Percentiles rank a stretch among this genome's conserved stretches.
These are phyloP conservation scores for Tenualosa thibaudeaui DNA, from an alignment of 2,797 vertebrate genomes.

Conservation along the genomic window DNA sequence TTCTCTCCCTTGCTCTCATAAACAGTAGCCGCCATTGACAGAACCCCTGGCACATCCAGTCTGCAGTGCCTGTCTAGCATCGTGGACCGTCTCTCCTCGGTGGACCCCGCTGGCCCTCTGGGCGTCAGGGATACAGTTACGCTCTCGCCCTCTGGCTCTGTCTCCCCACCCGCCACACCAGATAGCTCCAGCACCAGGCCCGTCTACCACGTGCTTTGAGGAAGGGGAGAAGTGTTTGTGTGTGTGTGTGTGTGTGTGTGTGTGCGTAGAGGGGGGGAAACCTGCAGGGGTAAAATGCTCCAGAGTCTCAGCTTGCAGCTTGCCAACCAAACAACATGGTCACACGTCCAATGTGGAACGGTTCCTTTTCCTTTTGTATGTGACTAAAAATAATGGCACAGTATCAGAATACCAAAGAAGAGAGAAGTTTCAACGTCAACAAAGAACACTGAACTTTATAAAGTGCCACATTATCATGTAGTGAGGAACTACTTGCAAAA, in stretches of 20 bases:
- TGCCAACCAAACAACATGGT: background rate
- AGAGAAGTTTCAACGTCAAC: background rate
- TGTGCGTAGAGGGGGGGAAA: background rate
- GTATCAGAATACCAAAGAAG: background rate
- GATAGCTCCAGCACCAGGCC: conserved; percentile 80
- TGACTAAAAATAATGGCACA: background rate
- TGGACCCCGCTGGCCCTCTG: conserved; percentile 70
- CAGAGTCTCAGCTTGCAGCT: background rate
- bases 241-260: background rate
- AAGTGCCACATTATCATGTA: background rate
- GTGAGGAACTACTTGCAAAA: background rate
- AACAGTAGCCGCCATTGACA: conserved; percentile 72
- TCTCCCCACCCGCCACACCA: conserved; percentile 84
- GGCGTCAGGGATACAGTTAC: conserved; percentile 69
- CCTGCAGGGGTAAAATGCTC: background rate
- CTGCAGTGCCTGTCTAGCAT: conserved; percentile 95
- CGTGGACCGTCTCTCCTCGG: conserved; percentile 89
- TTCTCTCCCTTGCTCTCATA: background rate
- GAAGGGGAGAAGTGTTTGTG: background rate
- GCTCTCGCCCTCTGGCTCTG: conserved; percentile 77
- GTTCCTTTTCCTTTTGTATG: background rate
- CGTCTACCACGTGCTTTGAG: conserved; percentile 92
- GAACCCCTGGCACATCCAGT: conserved; percentile 82
- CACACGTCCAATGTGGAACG: background rate
- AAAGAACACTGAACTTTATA: background rate